A percentile compares a stretch with the other conserved stretches of the same genome.
These are phyloP conservation scores for Glareola pratincola DNA, from an alignment of 2,113 vertebrate genomes.

Conservation along the genomic window DNA sequence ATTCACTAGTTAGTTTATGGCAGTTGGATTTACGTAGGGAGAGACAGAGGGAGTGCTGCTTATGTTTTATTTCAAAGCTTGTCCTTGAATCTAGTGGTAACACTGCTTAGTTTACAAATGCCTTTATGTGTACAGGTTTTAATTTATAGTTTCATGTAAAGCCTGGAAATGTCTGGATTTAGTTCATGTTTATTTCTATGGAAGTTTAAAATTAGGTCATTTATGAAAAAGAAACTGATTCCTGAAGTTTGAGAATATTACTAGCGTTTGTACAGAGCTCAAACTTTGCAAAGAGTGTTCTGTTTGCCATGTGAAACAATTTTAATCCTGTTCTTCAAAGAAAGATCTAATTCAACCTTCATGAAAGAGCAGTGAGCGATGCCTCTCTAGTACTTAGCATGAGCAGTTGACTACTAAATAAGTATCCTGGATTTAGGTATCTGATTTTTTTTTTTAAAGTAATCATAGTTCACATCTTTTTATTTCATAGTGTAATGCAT, in stretches of 20 bases:
- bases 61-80: not conserved
- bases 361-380: not conserved
- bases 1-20: not conserved
- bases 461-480: conserved; percentile 16
- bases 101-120: not conserved
- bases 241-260: not conserved
- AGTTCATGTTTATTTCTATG: not conserved
- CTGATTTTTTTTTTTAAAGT: not conserved
- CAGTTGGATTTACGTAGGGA: not conserved
- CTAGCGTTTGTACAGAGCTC: not conserved
- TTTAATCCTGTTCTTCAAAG: not conserved
- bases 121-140: not conserved
- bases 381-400: not conserved
- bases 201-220: not conserved
- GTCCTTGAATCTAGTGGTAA: not conserved
- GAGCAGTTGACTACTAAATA: not conserved
- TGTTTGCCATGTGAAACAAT: not conserved
- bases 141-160: not conserved
- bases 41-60: not conserved
- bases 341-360: not conserved
- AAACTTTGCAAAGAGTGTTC: not conserved
- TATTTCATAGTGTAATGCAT: not conserved
- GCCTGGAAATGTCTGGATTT: not conserved
- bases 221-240: not conserved
- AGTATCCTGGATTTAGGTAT: not conserved